Conservation (phyloP, 2,888 invertebrate species). For the Lasioglossum morio region DNA sequence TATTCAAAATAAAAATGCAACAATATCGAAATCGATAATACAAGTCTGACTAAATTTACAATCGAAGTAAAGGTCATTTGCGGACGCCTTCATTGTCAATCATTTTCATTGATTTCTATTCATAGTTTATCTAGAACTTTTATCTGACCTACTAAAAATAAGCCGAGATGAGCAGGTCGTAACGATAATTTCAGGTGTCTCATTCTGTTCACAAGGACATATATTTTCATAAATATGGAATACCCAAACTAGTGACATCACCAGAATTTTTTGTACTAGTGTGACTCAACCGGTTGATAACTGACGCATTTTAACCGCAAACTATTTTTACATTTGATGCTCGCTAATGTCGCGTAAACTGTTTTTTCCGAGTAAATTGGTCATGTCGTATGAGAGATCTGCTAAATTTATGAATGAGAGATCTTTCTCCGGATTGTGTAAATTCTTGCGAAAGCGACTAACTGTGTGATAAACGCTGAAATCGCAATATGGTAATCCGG, state of each 20-base stretch:
- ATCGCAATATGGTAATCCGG: neutral
- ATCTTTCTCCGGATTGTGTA: slow-evolving; percentile 4
- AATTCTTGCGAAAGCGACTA: neutral
- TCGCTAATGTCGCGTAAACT: neutral
- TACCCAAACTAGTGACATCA: slow-evolving; percentile 59
- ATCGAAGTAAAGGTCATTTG: neutral
- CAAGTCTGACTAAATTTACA: neutral
- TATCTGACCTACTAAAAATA: neutral
- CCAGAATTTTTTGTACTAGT: slow-evolving; percentile 53
- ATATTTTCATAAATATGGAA: slow-evolving; percentile 13
- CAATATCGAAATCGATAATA: neutral
- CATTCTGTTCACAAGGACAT: neutral
- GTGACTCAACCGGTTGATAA: slow-evolving; percentile 62
- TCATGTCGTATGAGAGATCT: neutral
- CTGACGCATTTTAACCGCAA: slow-evolving; percentile 16
- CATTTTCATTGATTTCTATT: neutral
- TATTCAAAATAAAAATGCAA: neutral
- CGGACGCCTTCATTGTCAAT: neutral
- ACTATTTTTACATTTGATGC: slow-evolving; percentile 30
- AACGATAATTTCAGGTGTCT: slow-evolving; percentile 4
- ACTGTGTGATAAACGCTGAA: neutral
- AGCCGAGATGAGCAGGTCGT: neutral
- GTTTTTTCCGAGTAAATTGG: slow-evolving; percentile 2
- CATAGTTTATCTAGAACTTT: neutral
- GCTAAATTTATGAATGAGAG: slow-evolving; percentile 13